phyloP scores from a whole-genome alignment of 1,140 invertebrate species.

The Panonychus citri region DNA sequence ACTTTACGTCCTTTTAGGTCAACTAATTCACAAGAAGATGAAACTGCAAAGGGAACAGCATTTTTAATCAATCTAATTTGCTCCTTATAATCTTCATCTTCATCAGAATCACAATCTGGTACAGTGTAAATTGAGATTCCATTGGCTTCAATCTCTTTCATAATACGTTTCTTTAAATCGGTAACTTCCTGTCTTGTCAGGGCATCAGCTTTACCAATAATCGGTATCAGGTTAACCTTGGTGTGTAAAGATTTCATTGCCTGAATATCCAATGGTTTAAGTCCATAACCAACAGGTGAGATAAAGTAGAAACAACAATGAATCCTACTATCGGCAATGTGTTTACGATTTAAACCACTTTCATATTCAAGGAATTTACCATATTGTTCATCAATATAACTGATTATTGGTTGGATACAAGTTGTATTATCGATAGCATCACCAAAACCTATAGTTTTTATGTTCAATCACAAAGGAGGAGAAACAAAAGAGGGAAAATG shows the following conservation, averaged over 20 bases:
- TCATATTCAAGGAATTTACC: conserved; percentile 64
- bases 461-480: conserved; percentile 91
- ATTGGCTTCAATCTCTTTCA: conserved; percentile 25
- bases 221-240: conserved; percentile 87
- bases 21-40: conserved; percentile 19
- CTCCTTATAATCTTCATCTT: conserved; percentile 24
- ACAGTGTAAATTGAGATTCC: conserved; percentile 37
- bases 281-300: conserved; percentile 86
- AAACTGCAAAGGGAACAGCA: conserved; percentile 23
- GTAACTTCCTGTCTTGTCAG: conserved; percentile 82
- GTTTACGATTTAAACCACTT: conserved; percentile 66
- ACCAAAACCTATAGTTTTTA: conserved; percentile 89
- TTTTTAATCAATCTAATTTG: conserved; percentile 18
- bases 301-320: conserved; percentile 99
- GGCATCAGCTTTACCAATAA: conserved; percentile 95
- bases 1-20: conserved; percentile 23
- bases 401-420: conserved; percentile 39
- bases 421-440: conserved; percentile 96
- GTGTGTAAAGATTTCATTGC: conserved; percentile 97
- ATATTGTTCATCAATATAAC: conserved; percentile 84
- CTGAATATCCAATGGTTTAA: conserved; percentile 85
- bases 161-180: conserved; percentile 52
- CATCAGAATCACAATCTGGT: conserved; percentile 27
- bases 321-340: conserved; percentile 75
- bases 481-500: conserved; percentile 13